These are phyloP conservation scores for Fratercula arctica DNA, from an alignment of 2,797 vertebrate species.

Conservation along the genomic window DNA sequence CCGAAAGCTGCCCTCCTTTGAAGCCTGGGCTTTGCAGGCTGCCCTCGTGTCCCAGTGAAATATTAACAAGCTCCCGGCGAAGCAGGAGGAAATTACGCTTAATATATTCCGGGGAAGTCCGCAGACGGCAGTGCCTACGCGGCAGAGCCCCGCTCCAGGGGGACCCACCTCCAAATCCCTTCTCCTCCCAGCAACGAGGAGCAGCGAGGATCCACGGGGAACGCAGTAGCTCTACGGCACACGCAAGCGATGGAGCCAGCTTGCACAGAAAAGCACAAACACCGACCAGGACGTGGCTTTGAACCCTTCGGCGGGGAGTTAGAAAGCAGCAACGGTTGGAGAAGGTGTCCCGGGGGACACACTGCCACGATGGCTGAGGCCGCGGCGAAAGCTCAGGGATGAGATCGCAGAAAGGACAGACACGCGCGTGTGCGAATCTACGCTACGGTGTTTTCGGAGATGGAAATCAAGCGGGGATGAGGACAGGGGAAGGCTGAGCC, in stretches of 20 bases:
- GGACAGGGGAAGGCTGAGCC: not conserved
- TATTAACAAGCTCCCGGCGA: conserved; percentile 50
- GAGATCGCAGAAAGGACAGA: not conserved
- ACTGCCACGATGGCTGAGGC: fast-evolving
- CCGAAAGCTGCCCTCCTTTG: conserved; percentile 35
- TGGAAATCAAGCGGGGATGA: not conserved
- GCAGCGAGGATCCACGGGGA: not conserved
- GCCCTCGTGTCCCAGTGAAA: conserved; percentile 32
- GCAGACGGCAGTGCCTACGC: not conserved
- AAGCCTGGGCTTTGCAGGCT: conserved; percentile 11
- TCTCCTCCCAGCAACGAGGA: not conserved
- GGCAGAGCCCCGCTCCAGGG: not conserved
- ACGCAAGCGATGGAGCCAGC: fast-evolving
- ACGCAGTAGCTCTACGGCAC: not conserved
- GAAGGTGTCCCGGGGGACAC: not conserved
- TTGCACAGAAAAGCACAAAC: not conserved
- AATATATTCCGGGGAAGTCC: conserved; percentile 20
- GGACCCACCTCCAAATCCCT: not conserved
- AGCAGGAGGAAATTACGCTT: conserved; percentile 49
- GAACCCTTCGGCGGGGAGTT: not conserved
- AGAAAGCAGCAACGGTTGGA: not conserved
- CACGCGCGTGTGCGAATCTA: fast-evolving
- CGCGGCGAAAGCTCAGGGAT: not conserved
- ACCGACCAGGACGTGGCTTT: fast-evolving
- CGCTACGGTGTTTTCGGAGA: not conserved